A percentile compares a stretch with the other conserved stretches of the same genome.
These are phyloP conservation scores for Drusus annulatus DNA, from an alignment of 1,140 invertebrate genomes.

Conservation along the genomic window DNA sequence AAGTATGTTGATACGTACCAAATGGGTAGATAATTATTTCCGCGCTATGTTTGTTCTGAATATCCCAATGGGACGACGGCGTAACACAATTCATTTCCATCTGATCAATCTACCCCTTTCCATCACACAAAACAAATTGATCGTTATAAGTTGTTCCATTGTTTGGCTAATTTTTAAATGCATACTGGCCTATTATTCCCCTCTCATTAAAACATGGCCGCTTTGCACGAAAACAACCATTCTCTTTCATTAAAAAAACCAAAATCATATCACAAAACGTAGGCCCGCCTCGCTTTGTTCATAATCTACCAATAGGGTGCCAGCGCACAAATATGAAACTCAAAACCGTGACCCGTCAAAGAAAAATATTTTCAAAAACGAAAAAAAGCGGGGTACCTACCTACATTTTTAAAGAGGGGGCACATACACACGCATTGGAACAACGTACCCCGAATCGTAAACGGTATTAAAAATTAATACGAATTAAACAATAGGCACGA, in stretches of 20 bases:
- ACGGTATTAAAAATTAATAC: slow-evolving; percentile 56
- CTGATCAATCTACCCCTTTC: too few relatives aligned
- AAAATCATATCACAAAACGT: slow-evolving; percentile 22
- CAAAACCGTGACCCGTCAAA: slow-evolving; percentile 24
- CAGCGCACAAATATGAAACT: slow-evolving; percentile 33
- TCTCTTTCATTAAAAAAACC: neutral
- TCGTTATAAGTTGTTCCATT: neutral
- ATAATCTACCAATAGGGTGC: slow-evolving; percentile 5
- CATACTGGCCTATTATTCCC: neutral
- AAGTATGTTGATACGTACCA: too few relatives aligned
- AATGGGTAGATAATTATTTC: too few relatives aligned
- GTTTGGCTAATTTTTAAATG: slow-evolving; percentile 38
- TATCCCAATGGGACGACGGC: too few relatives aligned
- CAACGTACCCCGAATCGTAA: slow-evolving; percentile 14
- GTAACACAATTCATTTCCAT: too few relatives aligned
- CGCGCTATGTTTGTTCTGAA: too few relatives aligned
- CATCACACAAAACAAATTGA: neutral
- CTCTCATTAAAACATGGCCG: slow-evolving; percentile 20
- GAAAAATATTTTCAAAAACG: slow-evolving; percentile 6
- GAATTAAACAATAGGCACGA: slow-evolving; percentile 49
- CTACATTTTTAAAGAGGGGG: slow-evolving; percentile 23
- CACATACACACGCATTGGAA: neutral
- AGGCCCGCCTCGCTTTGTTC: slow-evolving; percentile 34
- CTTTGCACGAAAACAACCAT: slow-evolving; percentile 5
- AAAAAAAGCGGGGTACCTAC: slow-evolving; percentile 9